Base-by-base conservation (phyloP, 2,888 invertebrate genomes). In the Crossocerus cetratus region DNA sequence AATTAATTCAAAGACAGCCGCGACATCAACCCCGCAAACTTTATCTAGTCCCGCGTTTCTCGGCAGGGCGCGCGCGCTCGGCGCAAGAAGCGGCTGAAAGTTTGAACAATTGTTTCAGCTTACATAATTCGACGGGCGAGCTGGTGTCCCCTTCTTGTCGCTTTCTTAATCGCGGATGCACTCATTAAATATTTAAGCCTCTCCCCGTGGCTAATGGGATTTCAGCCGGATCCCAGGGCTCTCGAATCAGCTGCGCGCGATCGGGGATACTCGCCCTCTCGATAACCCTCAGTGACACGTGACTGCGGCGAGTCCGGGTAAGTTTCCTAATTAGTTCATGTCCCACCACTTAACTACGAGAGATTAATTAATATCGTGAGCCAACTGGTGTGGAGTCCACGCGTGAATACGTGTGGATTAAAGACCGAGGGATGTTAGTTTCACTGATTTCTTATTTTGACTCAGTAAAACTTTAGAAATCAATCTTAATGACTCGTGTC, bases 301-400 rank as follows among this genome's bases (percentile, higher is more conserved):
- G 23, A 67, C 69, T 67, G 65, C 60, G 65, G 57, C 22, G 62
- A 55, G 70, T 58, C 69, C 67, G 72, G 32, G 70, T 71, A 78
- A 73, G 61, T 75, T 64, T 56, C 71, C 68, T 81, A 81, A 81
- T 81, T 81, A 79, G 77, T 71, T 82, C 79, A 74, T 75, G 74
- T 72, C 63, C 45, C 49, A 69, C 43, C 73, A 67, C 72, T 75
- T 75, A 69, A 79, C 69, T 61, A 60, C 22, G 49, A 20, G 58
- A 65, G 65, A 74, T 70, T 65, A 77, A 77, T 79, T 77, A 77
- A 60, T 49, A 16, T 16, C 49, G 5, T 32, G 32, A 8, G 32
- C 32, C 11, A 32, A 32, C 11, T 32, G 5, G 11, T 32, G 2
- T 11, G 11, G 8, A 11, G 32, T 4, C 32, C 32, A 32, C 32